Conservation (phyloP, 2,888 invertebrate genomes). For the Caenorhabditis sp. region DNA sequence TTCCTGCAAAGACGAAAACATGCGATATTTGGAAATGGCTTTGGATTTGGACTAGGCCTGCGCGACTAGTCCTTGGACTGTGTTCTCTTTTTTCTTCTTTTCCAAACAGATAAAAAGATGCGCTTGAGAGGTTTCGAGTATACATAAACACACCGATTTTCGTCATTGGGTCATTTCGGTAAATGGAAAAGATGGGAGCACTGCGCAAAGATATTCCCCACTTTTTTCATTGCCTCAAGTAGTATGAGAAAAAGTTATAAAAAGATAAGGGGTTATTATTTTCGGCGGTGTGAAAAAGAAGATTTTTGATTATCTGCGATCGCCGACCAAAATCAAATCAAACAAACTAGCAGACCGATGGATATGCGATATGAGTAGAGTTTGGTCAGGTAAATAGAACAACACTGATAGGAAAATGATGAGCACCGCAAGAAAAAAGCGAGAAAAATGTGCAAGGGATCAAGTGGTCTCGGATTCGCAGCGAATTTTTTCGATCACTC, state of each 20-base stretch:
- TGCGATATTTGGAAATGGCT: conserved; percentile 17
- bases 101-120: conserved; percentile 58
- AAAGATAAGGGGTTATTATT: conserved; percentile 11
- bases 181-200: conserved; percentile 51
- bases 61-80: conserved; percentile 45
- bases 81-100: conserved; percentile 40
- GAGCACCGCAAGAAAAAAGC: not conserved
- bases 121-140: conserved; percentile 60
- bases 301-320: conserved; percentile 40
- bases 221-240: conserved; percentile 14
- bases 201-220: conserved; percentile 43
- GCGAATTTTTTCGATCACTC: conserved; percentile 52
- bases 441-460: conserved; percentile 28
- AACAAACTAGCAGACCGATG: conserved; percentile 10
- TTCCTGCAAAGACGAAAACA: conserved; percentile 84
- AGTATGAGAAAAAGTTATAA: conserved; percentile 35
- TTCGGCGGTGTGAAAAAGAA: conserved; percentile 33
- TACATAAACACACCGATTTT: conserved; percentile 61
- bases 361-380: not conserved
- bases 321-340: not conserved
- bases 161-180: conserved; percentile 61
- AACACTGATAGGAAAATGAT: not conserved
- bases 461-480: conserved; percentile 20
- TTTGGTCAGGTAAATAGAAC: conserved; percentile 15
- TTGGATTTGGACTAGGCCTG: not conserved